Evolutionary conservation across 2,888 invertebrate species (phyloP), one percentile per base, ranked within the genome.

Genomic region (Agapostemon virescens): DNA sequence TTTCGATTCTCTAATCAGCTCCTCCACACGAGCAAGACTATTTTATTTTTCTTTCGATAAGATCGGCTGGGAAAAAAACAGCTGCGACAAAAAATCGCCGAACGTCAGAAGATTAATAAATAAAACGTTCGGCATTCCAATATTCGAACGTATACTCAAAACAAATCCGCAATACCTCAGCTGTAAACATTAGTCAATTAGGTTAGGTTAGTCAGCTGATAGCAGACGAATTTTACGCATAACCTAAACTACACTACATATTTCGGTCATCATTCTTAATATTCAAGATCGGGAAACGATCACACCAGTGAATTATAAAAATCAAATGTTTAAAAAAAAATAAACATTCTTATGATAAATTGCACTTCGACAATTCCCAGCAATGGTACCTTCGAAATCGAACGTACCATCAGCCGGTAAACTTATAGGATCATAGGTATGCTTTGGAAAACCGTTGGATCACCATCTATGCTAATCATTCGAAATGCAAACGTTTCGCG

Each of bases 1-100:
- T 49, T 33, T n/a, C 11, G 40, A 64, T 17, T 64, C 15, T 69
- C 40, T 23, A 72, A 77, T 79, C 68, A 69, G 71, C 63, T 72
- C 36, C 69, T 69, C 63, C 13, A 11, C 63, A 68, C 63, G 7
- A 1, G 33, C 13, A 36, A 7, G 23, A 52, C 17, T 70, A 33
- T 36, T 40, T n/a, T n/a, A 17, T 55, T 38, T n/a, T 49, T 36
- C 40, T 2, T 77, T 71, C 1, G 2, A 49, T n/a, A 67, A 33
- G 0, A 26, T 4, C 61, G 40, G 40, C 67, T 49, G 49, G n/a
- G n/a, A n/a, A 79, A 71, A 68, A n/a, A 71, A 17, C 40, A 15
- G 20, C 5, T 11, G 26, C 13, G 1, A 7, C 6, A 26, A 30
- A 4, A 23, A 20, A 17, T 15, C 11, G 36, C 15, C 26, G 15